phyloP scores from a whole-genome alignment of 1,140 invertebrate species.

The Eciton burchellii region DNA sequence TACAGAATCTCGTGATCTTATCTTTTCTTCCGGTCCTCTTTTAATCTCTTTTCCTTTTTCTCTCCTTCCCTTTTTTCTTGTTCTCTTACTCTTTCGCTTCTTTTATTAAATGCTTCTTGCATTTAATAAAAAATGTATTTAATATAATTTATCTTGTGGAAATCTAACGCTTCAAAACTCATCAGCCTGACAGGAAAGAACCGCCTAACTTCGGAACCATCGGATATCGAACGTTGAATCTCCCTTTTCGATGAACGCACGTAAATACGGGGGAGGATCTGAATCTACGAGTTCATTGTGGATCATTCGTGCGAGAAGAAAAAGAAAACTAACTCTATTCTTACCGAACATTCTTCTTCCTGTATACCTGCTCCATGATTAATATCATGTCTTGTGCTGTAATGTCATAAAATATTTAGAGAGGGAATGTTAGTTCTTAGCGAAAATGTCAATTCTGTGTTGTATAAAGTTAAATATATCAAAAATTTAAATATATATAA shows the following conservation, averaged over 20 bases:
- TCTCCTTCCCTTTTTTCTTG: too few relatives aligned
- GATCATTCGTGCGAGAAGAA: constrained; percentile 39
- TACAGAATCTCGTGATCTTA: too few relatives aligned
- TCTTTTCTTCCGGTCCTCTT: too few relatives aligned
- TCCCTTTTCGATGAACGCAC: constrained; percentile 54
- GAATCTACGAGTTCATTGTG: constrained; percentile 56
- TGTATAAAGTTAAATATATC: too few relatives aligned
- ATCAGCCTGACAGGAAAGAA: constrained; percentile 2
- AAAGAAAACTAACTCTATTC: constrained; percentile 38
- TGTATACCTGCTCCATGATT: constrained; percentile 80
- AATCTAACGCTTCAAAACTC: not conserved
- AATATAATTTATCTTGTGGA: not conserved
- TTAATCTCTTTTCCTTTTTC: too few relatives aligned
- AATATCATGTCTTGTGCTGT: constrained; percentile 77
- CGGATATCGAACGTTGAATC: not conserved
- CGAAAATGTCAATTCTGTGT: not conserved
- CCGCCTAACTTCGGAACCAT: constrained; percentile 37
- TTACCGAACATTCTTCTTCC: constrained; percentile 10
- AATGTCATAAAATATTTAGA: not conserved
- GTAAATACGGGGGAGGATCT: constrained; percentile 32
- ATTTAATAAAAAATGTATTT: not conserved
- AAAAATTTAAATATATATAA: too few relatives aligned
- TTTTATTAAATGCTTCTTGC: too few relatives aligned
- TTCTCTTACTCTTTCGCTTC: too few relatives aligned
- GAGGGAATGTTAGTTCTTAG: not conserved